Evolutionary conservation across 2,113 vertebrate species (phyloP).

Genomic region (Rhinopithecus roxellana): DNA sequence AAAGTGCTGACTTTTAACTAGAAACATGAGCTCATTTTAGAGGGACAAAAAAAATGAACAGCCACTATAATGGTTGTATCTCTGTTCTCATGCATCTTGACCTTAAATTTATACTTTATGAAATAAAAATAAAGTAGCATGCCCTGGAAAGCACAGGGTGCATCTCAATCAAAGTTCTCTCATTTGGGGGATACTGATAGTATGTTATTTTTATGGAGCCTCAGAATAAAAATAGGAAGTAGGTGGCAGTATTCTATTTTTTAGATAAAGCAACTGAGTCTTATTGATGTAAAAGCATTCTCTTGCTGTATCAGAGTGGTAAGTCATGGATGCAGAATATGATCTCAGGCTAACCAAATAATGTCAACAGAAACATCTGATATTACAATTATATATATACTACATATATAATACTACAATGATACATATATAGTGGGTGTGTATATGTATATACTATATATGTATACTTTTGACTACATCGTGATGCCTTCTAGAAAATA

Average conservation of each 20-base stretch:
- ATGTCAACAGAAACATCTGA: background rate
- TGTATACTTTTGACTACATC: background rate
- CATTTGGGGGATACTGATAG: background rate
- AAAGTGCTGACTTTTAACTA: background rate
- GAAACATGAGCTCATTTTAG: background rate
- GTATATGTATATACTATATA: background rate
- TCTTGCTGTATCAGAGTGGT: background rate
- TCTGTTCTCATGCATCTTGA: background rate
- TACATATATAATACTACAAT: too few species aligned
- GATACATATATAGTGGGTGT: background rate
- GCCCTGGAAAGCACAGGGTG: rapidly evolving
- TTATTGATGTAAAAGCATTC: background rate
- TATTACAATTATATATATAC: background rate
- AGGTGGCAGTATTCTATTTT: background rate
- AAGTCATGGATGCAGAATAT: background rate
- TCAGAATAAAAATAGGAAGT: background rate
- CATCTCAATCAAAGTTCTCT: rapidly evolving
- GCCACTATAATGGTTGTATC: background rate
- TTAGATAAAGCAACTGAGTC: background rate
- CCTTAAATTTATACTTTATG: background rate
- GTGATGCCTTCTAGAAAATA: background rate
- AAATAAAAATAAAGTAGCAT: background rate
- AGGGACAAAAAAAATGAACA: background rate
- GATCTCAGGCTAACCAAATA: background rate
- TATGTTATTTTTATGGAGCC: background rate